Conservation (phyloP, 1,140 invertebrate genomes). For the Zaprionus ghesquierei region DNA sequence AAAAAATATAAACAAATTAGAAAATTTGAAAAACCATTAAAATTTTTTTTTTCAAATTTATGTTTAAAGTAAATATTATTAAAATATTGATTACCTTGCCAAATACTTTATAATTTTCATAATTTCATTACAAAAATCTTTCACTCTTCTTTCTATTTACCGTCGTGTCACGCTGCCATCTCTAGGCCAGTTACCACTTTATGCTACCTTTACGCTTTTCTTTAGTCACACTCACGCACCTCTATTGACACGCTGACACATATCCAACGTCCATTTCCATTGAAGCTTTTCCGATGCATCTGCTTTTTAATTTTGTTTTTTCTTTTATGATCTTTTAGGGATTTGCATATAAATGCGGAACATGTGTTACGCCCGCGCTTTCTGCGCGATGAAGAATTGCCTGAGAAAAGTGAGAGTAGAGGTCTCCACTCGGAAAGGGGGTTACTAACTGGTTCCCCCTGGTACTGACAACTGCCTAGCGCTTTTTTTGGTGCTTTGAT, state of each 20-base stretch:
- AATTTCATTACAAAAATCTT: too few species aligned
- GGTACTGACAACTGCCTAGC: not conserved
- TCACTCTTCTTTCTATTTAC: not conserved
- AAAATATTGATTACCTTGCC: too few species aligned
- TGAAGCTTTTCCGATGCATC: slow-evolving; percentile 15
- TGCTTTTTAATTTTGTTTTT: slow-evolving; percentile 54
- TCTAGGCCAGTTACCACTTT: not conserved
- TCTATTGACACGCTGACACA: slow-evolving; percentile 67
- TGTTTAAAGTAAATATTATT: too few species aligned
- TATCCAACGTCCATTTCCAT: slow-evolving; percentile 50
- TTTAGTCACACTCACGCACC: slow-evolving; percentile 62
- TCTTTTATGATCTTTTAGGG: slow-evolving; percentile 57
- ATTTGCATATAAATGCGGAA: slow-evolving; percentile 76
- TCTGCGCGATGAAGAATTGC: slow-evolving; percentile 36
- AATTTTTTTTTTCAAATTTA: too few species aligned
- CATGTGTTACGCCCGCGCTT: slow-evolving; percentile 71
- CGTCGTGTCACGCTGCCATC: slow-evolving; percentile 14
- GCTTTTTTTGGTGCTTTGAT: slow-evolving; percentile 39
- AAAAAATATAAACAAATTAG: too few species aligned
- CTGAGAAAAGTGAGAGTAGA: slow-evolving; percentile 70
- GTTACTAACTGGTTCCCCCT: slow-evolving; percentile 11
- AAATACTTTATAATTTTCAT: too few species aligned
- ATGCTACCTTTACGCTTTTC: slow-evolving; percentile 40
- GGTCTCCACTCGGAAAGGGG: slow-evolving; percentile 36
- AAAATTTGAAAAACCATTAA: too few species aligned